Evolutionary conservation across 2,797 vertebrate species (phyloP).

Genomic region (Rachycentron canadum): DNA sequence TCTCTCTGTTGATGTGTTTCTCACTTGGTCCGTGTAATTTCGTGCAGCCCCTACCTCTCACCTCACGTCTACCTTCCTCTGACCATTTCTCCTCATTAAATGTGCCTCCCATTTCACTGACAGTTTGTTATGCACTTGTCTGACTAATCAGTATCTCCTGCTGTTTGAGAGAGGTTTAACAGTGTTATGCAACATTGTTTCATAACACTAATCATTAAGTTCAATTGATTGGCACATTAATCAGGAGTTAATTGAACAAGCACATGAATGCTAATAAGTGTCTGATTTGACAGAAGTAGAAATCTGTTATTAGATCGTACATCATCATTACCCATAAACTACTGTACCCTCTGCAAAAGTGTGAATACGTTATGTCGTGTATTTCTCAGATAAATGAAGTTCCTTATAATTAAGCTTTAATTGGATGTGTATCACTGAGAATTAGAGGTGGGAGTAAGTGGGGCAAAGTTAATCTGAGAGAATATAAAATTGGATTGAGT

Average conservation of each 20-base stretch:
- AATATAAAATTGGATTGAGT: constrained; percentile 50
- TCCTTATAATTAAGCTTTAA: constrained; percentile 73
- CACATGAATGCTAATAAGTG: constrained; percentile 74
- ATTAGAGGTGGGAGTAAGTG: constrained; percentile 43
- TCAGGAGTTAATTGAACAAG: constrained; percentile 77
- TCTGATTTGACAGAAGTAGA: constrained; percentile 73
- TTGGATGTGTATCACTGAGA: constrained; percentile 67
- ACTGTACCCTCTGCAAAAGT: constrained; percentile 59
- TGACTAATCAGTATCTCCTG: constrained; percentile 66
- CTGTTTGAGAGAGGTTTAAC: constrained; percentile 65
- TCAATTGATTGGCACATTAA: constrained; percentile 78
- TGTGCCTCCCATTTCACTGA: constrained; percentile 45
- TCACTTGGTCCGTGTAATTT: constrained; percentile 1
- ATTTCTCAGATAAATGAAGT: constrained; percentile 68
- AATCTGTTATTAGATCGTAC: constrained; percentile 76
- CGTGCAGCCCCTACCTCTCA: constrained; percentile 8
- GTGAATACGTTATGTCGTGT: constrained; percentile 53
- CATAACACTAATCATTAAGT: constrained; percentile 75
- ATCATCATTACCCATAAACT: constrained; percentile 76
- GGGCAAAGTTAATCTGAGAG: constrained; percentile 60
- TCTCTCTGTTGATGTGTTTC: constrained; percentile 16
- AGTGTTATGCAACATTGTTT: constrained; percentile 70
- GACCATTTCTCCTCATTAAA: constrained; percentile 72
- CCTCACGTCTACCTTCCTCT: constrained; percentile 41
- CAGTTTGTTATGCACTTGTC: constrained; percentile 54